phyloP scores from a whole-genome alignment of 1,140 invertebrate genomes.

The Oedothorax gibbosus region DNA sequence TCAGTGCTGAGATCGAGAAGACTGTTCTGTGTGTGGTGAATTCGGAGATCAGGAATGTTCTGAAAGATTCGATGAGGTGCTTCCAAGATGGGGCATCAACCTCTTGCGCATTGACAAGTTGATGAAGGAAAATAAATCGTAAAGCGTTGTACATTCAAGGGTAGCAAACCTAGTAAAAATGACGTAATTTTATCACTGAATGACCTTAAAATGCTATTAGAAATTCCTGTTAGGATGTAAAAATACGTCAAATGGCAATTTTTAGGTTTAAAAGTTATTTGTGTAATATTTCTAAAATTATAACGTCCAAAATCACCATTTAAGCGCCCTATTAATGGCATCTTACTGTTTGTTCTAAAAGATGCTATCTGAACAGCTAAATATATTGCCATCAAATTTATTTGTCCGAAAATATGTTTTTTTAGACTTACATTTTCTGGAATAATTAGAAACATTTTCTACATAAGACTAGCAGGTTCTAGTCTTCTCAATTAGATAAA shows the following conservation, averaged over 20 bases:
- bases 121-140: background rate
- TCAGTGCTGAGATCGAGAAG: background rate
- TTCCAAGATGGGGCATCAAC: background rate
- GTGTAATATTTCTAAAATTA: too few relatives aligned
- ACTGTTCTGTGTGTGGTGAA: background rate
- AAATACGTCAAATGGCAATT: background rate
- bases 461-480: too few relatives aligned
- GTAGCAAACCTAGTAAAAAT: background rate
- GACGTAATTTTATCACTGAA: background rate
- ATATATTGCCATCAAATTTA: too few relatives aligned
- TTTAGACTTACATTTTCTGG: too few relatives aligned
- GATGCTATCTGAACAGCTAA: too few relatives aligned
- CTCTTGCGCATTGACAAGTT: background rate
- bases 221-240: background rate
- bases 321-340: too few relatives aligned
- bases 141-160: background rate
- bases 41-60: constrained; percentile 1
- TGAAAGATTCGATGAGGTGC: constrained; percentile 7
- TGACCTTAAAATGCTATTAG: background rate
- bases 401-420: too few relatives aligned
- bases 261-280: too few relatives aligned
- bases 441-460: too few relatives aligned
- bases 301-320: too few relatives aligned
- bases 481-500: too few relatives aligned
- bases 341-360: too few relatives aligned